These are phyloP conservation scores for Nephrotoma flavescens DNA, from an alignment of 2,888 invertebrate species.

Conservation along the genomic window DNA sequence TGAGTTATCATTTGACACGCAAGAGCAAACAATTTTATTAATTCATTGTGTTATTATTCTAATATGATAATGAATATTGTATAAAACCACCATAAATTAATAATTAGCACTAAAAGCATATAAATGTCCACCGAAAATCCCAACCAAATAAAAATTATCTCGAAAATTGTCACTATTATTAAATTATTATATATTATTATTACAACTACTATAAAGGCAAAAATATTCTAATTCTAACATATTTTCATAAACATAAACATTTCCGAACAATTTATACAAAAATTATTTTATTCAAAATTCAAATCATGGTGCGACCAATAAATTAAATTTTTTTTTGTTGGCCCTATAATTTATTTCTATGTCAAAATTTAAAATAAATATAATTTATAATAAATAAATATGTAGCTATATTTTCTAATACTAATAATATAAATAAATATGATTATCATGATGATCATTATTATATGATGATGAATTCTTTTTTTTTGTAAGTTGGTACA, in stretches of 20 bases:
- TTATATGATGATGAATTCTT: neutral
- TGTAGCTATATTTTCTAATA: neutral
- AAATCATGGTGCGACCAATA: neutral
- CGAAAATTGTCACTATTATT: neutral
- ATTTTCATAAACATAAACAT: neutral
- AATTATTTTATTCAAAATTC: neutral
- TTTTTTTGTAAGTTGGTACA: neutral
- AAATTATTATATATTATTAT: neutral
- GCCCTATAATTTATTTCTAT: neutral
- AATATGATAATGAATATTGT: neutral
- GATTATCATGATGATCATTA: neutral
- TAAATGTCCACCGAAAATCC: neutral
- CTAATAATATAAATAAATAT: neutral
- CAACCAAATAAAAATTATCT: neutral
- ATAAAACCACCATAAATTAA: neutral
- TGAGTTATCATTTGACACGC: no score
- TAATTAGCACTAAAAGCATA: neutral
- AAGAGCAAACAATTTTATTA: neutral
- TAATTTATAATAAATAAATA: neutral
- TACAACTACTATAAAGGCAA: no score
- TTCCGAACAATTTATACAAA: neutral
- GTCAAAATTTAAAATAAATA: neutral
- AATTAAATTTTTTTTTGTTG: neutral
- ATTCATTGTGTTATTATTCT: neutral
- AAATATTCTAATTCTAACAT: neutral